Evolutionary conservation across 1,140 invertebrate genomes (phyloP).

Genomic region (Drosophila lacteicornis): DNA sequence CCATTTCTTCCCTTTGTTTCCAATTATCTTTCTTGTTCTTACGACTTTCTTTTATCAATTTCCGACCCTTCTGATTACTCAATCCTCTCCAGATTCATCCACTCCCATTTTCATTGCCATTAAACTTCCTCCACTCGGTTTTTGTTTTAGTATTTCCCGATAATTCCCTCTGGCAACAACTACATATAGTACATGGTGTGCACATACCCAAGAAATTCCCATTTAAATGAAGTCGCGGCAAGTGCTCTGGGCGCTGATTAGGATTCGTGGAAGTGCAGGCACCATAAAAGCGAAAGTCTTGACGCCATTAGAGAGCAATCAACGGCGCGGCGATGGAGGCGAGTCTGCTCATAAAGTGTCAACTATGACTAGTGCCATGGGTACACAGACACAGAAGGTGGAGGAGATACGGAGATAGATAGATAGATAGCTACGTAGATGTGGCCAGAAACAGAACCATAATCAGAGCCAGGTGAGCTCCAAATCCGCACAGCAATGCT

Average conservation of each 20-base stretch:
- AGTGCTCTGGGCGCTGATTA: conserved; percentile 65
- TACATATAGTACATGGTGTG: conserved; percentile 12
- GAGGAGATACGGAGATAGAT: conserved; percentile 29
- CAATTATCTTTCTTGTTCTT: neutral
- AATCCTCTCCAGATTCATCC: conserved; percentile 6
- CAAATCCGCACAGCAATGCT: conserved; percentile 25
- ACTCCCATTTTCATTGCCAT: conserved; percentile 25
- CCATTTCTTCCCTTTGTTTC: neutral
- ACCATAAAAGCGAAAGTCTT: conserved; percentile 82
- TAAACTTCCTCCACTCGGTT: conserved; percentile 9
- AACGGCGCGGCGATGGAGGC: conserved; percentile 12
- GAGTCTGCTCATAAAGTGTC: conserved; percentile 68
- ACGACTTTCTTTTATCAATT: conserved; percentile 18
- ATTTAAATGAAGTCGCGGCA: conserved; percentile 58
- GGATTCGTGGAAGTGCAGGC: conserved; percentile 70
- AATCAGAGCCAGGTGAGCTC: conserved; percentile 23
- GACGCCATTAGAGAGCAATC: conserved; percentile 78
- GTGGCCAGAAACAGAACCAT: conserved; percentile 13
- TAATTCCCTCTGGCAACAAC: conserved; percentile 12
- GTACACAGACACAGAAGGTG: conserved; percentile 56
- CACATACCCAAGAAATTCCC: conserved; percentile 28
- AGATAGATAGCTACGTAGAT: conserved; percentile 23
- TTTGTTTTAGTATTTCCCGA: conserved; percentile 21
- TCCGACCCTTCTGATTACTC: conserved; percentile 22
- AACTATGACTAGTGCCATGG: conserved; percentile 79